A percentile compares a stretch with the other conserved stretches of the same genome.
Evolutionary conservation across 2,888 invertebrate species (phyloP).

Genomic region (Eurois occulta): DNA sequence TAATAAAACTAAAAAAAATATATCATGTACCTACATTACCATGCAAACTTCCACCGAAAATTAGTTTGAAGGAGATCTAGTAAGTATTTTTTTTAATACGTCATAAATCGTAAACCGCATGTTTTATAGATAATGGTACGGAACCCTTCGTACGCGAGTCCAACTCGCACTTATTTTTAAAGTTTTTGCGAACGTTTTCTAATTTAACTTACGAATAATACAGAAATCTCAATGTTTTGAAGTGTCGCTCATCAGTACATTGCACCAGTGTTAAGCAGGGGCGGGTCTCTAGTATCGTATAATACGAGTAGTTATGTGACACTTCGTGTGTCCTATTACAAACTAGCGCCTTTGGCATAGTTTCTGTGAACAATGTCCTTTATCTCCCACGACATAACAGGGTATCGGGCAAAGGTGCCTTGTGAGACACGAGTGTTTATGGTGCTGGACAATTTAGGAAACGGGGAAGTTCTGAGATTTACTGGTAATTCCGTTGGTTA

Average conservation of each 20-base stretch:
- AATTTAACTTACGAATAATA: background rate
- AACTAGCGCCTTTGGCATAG: constrained; percentile 36
- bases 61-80: too few relatives aligned
- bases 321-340: background rate
- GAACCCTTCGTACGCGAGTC: too few relatives aligned
- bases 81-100: too few relatives aligned
- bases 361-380: constrained; percentile 30
- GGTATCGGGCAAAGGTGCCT: background rate
- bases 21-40: too few relatives aligned
- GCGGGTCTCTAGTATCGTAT: background rate
- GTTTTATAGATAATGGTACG: too few relatives aligned
- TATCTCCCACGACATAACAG: constrained; percentile 3
- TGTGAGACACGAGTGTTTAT: too few relatives aligned
- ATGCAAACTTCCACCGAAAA: too few relatives aligned
- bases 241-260: background rate
- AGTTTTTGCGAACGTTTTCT: background rate
- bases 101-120: too few relatives aligned
- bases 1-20: too few relatives aligned
- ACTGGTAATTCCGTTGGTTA: background rate
- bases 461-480: background rate
- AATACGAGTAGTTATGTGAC: background rate
- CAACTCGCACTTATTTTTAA: background rate
- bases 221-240: background rate
- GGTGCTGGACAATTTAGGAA: too few relatives aligned
- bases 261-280: background rate